These are phyloP conservation scores for Meteorus sp. DNA, from an alignment of 1,140 invertebrate genomes.

Conservation along the genomic window DNA sequence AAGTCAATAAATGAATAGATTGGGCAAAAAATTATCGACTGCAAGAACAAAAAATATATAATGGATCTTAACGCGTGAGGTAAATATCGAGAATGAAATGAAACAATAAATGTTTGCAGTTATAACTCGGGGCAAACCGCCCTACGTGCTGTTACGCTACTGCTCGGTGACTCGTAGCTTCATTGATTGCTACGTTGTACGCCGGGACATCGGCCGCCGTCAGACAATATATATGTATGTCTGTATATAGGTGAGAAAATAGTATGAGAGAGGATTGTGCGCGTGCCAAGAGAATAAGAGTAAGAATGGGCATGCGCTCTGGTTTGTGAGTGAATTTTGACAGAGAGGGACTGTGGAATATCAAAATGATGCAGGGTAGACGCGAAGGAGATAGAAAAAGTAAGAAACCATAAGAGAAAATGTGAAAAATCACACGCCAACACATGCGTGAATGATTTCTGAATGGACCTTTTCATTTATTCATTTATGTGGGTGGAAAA, in stretches of 20 bases:
- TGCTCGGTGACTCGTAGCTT: conserved; percentile 56
- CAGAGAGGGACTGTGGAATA: too few species aligned
- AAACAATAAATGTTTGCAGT: conserved; percentile 5
- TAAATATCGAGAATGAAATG: background rate
- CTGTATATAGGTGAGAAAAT: background rate
- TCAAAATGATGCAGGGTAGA: too few species aligned
- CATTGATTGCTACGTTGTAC: conserved; percentile 56
- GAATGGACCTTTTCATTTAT: too few species aligned
- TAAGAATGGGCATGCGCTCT: too few species aligned
- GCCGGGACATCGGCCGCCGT: conserved; percentile 34
- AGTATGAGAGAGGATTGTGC: conserved; percentile 4
- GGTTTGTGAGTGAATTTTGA: too few species aligned
- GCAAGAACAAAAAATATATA: background rate
- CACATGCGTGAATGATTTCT: too few species aligned
- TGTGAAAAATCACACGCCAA: too few species aligned
- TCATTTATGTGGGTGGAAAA: too few species aligned
- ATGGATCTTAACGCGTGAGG: background rate
- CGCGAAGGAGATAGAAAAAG: too few species aligned
- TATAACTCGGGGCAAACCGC: conserved; percentile 2
- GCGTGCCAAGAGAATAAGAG: background rate
- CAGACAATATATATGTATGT: background rate
- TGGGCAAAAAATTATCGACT: too few species aligned
- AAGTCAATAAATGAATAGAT: too few species aligned
- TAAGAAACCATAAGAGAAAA: too few species aligned
- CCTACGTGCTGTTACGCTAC: conserved; percentile 38